Conservation (phyloP, 2,113 vertebrate species). For the Athene noctua region DNA sequence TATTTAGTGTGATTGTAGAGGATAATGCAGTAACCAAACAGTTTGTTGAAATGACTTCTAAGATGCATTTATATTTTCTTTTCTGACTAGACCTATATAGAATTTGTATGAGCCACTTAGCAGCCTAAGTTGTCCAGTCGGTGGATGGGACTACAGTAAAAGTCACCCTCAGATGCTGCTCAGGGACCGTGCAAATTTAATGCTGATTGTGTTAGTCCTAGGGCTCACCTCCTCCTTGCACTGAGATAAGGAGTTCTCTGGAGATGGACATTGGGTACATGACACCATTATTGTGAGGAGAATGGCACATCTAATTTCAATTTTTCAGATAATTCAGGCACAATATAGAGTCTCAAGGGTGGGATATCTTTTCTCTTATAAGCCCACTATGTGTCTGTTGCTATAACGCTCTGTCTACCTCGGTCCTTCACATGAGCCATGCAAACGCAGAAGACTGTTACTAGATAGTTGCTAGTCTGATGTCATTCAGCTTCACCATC, state of each 20-base stretch:
- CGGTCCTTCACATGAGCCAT: not conserved
- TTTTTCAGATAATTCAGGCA: not conserved
- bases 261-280: no score
- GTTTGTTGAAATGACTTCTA: not conserved
- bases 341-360: not conserved
- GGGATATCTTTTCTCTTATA: not conserved
- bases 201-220: not conserved
- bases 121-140: no score
- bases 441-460: not conserved
- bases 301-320: not conserved
- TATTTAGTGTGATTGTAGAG: not conserved
- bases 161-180: accelerated
- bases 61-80: not conserved
- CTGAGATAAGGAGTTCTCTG: accelerated
- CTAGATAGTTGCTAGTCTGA: not conserved
- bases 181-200: not conserved
- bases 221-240: not conserved
- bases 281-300: not conserved
- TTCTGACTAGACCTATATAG: not conserved
- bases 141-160: not conserved
- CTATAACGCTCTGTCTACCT: not conserved
- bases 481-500: not conserved
- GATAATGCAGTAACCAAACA: not conserved
- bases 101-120: not conserved
- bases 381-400: not conserved